Conservation (phyloP, 37 sponge, comb jelly and placozoan species). For the Mnemiopsis leidyi region DNA sequence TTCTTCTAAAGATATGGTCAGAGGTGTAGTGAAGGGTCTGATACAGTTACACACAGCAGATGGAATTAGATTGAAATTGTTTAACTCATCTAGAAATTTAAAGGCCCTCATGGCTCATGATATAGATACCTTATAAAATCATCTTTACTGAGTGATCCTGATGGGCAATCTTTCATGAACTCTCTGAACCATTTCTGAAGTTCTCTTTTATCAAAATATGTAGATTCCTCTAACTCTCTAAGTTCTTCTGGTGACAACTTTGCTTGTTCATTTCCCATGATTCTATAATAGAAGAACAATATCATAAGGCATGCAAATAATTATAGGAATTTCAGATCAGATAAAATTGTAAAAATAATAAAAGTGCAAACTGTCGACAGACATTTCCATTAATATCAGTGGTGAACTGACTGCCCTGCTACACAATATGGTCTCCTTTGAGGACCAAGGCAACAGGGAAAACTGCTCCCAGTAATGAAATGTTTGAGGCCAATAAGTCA, state of each 20-base stretch:
- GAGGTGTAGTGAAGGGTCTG: too few species aligned
- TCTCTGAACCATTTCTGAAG: slow-evolving; percentile 72
- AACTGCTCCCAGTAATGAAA: too few species aligned
- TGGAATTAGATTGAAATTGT: too few species aligned
- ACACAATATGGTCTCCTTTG: too few species aligned
- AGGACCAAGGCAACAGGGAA: too few species aligned
- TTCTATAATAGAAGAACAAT: not conserved
- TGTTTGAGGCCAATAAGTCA: too few species aligned
- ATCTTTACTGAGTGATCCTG: slow-evolving; percentile 69
- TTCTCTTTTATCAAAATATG: slow-evolving; percentile 74
- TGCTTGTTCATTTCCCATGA: slow-evolving; percentile 76
- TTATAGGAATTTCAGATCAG: not conserved
- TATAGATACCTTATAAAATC: slow-evolving; percentile 50
- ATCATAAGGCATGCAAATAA: not conserved
- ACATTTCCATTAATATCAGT: too few species aligned
- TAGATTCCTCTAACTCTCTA: slow-evolving; percentile 69
- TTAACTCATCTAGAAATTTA: too few species aligned
- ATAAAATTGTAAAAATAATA: not conserved
- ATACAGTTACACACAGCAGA: too few species aligned
- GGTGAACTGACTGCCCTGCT: too few species aligned
- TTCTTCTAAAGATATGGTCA: too few species aligned
- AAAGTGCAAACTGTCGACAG: not conserved
- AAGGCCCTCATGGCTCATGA: too few species aligned
- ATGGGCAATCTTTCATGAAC: slow-evolving; percentile 80
- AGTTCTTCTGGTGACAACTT: slow-evolving; percentile 69